These are phyloP conservation scores for Cavia aperea DNA, from an alignment of 2,113 vertebrate species.

Conservation along the genomic window DNA sequence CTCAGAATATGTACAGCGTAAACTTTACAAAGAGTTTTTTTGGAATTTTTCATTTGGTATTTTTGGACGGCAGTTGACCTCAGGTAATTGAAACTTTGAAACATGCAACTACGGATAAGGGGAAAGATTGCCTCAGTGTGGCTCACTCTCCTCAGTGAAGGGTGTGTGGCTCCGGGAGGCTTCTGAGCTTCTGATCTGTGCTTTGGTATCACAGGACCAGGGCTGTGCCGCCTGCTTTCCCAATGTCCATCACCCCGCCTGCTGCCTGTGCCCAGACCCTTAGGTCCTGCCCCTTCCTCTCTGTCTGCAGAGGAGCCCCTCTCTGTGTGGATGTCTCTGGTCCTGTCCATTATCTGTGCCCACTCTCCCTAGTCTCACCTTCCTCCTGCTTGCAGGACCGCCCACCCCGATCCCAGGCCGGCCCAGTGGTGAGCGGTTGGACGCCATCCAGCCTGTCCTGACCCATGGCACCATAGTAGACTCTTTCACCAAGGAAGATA, in stretches of 20 bases:
- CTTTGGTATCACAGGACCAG: fast-evolving
- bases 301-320: not conserved
- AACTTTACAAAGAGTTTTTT: not conserved
- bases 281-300: not conserved
- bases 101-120: not conserved
- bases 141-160: not conserved
- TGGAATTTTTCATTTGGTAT: not conserved
- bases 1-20: not conserved
- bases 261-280: not conserved
- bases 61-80: not conserved
- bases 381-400: not conserved
- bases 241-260: too few species aligned
- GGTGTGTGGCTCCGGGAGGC: not conserved
- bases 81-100: not conserved
- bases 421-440: fast-evolving
- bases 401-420: not conserved
- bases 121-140: too few species aligned
- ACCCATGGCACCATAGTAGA: not conserved
- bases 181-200: not conserved
- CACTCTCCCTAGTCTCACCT: not conserved
- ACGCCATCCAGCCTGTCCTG: not conserved
- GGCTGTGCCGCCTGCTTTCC: not conserved
- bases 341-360: not conserved
- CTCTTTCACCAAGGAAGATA: not conserved
- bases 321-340: fast-evolving